Evolutionary conservation across 1,140 invertebrate genomes (phyloP).

Genomic region (Drosophila willistoni): DNA sequence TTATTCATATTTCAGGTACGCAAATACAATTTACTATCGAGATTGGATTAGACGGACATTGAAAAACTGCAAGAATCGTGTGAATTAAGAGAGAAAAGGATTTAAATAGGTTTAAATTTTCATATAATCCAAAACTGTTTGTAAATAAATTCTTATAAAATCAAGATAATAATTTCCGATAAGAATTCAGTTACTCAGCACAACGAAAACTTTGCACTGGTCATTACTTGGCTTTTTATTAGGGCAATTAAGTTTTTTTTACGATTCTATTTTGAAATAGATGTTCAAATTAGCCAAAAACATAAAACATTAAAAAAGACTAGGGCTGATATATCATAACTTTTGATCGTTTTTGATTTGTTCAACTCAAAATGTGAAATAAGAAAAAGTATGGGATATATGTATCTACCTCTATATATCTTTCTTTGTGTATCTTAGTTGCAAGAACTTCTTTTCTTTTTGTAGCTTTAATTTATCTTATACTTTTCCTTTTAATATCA

Average conservation of each 20-base stretch:
- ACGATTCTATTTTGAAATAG: conserved; percentile 42
- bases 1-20: conserved; percentile 54
- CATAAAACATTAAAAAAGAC: neutral
- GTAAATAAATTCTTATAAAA: conserved; percentile 21
- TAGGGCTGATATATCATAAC: conserved; percentile 3
- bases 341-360: neutral
- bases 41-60: conserved; percentile 61
- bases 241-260: conserved; percentile 38
- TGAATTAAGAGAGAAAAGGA: conserved; percentile 19
- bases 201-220: conserved; percentile 11
- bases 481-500: no score
- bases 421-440: no score
- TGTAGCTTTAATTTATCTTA: no score
- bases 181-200: conserved; percentile 13
- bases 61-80: conserved; percentile 45
- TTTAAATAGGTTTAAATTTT: neutral
- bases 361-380: no score
- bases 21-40: conserved; percentile 75
- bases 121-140: no score
- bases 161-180: conserved; percentile 18
- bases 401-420: no score
- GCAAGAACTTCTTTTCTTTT: no score
- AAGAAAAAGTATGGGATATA: no score
- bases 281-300: neutral
- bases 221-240: conserved; percentile 20